phyloP scores from a whole-genome alignment of 92 coral and sea anemone species.

The Actinernus sp. region DNA sequence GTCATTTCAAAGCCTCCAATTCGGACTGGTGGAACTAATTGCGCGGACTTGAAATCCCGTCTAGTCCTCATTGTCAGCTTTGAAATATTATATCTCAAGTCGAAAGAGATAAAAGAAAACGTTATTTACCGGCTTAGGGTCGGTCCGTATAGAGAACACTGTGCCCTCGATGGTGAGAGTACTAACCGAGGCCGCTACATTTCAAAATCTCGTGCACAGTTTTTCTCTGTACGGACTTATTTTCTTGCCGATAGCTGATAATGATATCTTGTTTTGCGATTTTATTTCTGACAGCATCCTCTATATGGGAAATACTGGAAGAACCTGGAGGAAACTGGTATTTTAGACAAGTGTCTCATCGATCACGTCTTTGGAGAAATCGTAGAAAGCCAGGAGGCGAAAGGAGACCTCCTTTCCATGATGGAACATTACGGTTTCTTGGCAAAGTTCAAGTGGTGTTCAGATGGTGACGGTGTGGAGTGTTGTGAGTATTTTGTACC shows the following conservation, averaged over 20 bases:
- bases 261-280: background rate
- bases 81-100: too few species aligned
- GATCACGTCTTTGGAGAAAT: constrained; percentile 33
- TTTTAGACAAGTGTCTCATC: constrained; percentile 24
- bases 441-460: constrained; percentile 25
- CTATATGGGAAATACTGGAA: constrained; percentile 36
- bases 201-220: too few species aligned
- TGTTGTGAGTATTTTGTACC: constrained; percentile 56
- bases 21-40: too few species aligned
- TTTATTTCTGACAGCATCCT: constrained; percentile 29
- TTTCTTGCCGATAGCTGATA: background rate
- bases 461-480: background rate
- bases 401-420: constrained; percentile 37
- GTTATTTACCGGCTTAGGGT: too few species aligned
- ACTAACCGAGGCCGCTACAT: too few species aligned
- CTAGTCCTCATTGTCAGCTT: too few species aligned
- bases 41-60: too few species aligned
- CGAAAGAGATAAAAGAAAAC: too few species aligned
- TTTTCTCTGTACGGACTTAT: too few species aligned
- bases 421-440: constrained; percentile 53
- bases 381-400: constrained; percentile 1
- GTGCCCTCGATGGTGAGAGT: too few species aligned
- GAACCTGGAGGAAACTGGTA: constrained; percentile 29
- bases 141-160: too few species aligned
- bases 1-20: too few species aligned